Evolutionary conservation across 2,113 vertebrate genomes (phyloP).

Genomic region (Hippocampus abdominalis): DNA sequence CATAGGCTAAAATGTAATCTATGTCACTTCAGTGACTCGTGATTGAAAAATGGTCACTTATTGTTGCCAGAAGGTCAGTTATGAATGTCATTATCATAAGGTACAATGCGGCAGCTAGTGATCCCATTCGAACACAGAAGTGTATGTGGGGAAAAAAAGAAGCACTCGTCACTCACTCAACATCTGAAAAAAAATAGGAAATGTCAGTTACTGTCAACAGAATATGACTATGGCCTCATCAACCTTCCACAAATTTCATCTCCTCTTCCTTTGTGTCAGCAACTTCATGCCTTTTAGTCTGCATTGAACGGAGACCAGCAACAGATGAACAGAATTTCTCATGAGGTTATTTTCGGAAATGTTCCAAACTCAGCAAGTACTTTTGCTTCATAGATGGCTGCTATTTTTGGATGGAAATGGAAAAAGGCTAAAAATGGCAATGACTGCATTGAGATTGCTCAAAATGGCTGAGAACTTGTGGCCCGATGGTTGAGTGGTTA

Average conservation of each 20-base stretch:
- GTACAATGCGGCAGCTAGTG: not conserved
- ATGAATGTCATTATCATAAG: not conserved
- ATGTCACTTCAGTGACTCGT: too few species aligned
- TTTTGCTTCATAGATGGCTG: conserved; percentile 28
- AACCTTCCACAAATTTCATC: conserved; percentile 23
- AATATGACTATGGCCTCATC: not conserved
- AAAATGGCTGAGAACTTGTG: not conserved
- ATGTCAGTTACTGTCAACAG: conserved; percentile 1
- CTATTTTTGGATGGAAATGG: conserved; percentile 1
- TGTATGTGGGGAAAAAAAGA: not conserved
- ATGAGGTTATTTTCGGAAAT: conserved; percentile 49
- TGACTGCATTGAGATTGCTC: conserved; percentile 8
- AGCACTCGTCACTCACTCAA: not conserved
- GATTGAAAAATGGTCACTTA: not conserved
- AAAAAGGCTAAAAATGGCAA: conserved; percentile 1
- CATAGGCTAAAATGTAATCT: not conserved
- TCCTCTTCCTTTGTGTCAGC: not conserved
- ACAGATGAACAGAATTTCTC: conserved; percentile 41
- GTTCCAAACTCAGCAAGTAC: conserved; percentile 36
- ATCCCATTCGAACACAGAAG: not conserved
- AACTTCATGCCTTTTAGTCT: not conserved
- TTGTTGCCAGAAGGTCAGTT: not conserved
- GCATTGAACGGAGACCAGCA: conserved; percentile 3
- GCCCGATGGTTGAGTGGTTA: too few species aligned
- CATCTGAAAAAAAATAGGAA: not conserved